These are phyloP conservation scores for Ennomos quercinarius DNA, from an alignment of 2,888 invertebrate genomes.

Conservation along the genomic window DNA sequence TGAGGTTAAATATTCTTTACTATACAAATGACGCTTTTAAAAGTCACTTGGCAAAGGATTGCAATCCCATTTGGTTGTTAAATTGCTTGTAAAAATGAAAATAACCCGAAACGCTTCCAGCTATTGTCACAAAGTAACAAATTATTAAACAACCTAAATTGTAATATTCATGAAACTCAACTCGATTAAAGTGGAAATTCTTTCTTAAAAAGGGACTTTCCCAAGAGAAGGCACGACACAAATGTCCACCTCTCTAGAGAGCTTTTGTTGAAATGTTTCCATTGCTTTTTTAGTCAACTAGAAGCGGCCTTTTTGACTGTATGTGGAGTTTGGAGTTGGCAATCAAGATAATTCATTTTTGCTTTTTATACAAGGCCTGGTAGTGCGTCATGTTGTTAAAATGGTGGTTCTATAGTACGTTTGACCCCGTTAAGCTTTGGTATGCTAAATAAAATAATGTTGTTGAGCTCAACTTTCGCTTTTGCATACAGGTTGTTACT, in stretches of 20 bases:
- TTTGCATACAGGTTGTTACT: too few species aligned
- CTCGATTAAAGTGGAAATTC: conserved; percentile 33
- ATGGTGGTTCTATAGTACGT: too few species aligned
- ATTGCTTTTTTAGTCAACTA: conserved; percentile 26
- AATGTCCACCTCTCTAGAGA: conserved; percentile 18
- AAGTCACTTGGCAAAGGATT: not conserved
- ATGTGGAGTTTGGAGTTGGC: conserved; percentile 2
- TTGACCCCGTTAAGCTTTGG: too few species aligned
- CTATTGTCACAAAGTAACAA: conserved; percentile 24
- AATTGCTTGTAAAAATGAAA: conserved; percentile 21
- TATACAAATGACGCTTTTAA: too few species aligned
- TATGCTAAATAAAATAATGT: too few species aligned
- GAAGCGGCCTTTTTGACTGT: conserved; percentile 10
- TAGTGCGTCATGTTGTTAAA: too few species aligned
- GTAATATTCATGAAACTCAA: conserved; percentile 33
- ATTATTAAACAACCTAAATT: conserved; percentile 32
- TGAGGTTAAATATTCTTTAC: too few species aligned
- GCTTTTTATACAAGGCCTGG: too few species aligned
- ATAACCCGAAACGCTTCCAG: conserved; percentile 14
- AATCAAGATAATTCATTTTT: not conserved
- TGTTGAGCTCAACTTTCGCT: too few species aligned
- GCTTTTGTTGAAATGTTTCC: conserved; percentile 25
- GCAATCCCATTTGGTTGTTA: conserved; percentile 11
- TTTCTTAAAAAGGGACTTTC: conserved; percentile 25
- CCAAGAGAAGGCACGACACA: conserved; percentile 22